Evolutionary conservation across 64 coral and sea anemone genomes (phyloP).

Genomic region (Actinia tenebrosa): DNA sequence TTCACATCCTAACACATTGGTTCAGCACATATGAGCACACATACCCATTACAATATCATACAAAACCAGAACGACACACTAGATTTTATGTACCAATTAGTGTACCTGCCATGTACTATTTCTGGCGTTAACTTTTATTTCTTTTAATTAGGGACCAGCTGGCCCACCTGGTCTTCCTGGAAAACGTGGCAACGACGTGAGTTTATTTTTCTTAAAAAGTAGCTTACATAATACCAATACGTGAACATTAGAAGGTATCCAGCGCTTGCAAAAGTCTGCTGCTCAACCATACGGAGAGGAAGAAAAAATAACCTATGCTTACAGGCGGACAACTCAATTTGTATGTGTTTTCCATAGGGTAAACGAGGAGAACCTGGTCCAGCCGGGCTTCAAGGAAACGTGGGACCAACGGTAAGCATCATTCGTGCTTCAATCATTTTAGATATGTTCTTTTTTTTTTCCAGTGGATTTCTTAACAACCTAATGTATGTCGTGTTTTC

Average conservation of each 20-base stretch:
- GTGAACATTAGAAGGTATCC: too few species aligned
- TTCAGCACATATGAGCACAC: not conserved
- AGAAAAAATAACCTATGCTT: too few species aligned
- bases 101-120: not conserved
- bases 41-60: too few species aligned
- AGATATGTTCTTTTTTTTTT: not conserved
- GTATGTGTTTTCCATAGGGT: not conserved
- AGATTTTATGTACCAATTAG: not conserved
- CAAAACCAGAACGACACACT: not conserved
- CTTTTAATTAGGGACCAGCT: not conserved
- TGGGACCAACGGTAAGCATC: not conserved
- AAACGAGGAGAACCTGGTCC: not conserved
- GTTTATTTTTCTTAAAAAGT: not conserved
- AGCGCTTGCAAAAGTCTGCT: too few species aligned
- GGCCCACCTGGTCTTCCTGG: slow-evolving; percentile 23
- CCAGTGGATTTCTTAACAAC: not conserved
- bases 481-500: not conserved
- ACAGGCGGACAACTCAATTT: too few species aligned
- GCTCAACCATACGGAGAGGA: too few species aligned
- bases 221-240: too few species aligned
- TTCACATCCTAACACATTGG: too few species aligned
- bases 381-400: not conserved
- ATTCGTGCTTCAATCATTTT: not conserved
- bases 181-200: slow-evolving; percentile 6
- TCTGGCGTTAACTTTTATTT: not conserved